Base-by-base conservation (phyloP, 2,797 vertebrate species). In the Microhierax caerulescens region DNA sequence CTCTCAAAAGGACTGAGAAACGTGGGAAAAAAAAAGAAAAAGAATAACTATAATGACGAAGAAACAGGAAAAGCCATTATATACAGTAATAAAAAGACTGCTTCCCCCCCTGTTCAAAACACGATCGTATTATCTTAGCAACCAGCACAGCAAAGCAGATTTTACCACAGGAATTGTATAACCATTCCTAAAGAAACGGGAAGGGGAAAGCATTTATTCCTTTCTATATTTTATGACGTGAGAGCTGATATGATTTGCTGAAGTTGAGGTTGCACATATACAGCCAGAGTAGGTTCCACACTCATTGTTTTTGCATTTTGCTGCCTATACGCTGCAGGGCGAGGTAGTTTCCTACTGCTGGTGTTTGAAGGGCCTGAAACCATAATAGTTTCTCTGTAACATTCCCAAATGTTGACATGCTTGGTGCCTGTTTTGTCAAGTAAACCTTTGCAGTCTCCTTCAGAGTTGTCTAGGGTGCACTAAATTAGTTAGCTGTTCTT, bases 41-140 rank as follows among this genome's bases (percentile, higher is more conserved):
- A 43, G 64, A 80, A 39, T 51, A 90, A 90, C 57, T 73, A 47
- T 75, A 92, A 90, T 50, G 87, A 68, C 1, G 6, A 63, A 94
- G 94, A 96, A 97, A 97, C 95, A 97, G 97, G 96, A 97, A 97
- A 97, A 96, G 79, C 92, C 93, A 94, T 97, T 96, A 87, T 94
- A 96, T 47, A 69, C 63, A 94, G 95, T 39, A 90, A 96, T 94
- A 96, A 95, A 96, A 95, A 90, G 90, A 47, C 91, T 51, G 85
- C 81, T 95, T 95, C 93, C 97, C 93, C 85, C 82, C 63, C 70
- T 14, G 50, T 56, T 93, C 95, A 74, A 96, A 96, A 96, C 95
- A 96, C 1, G 59, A 90, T 64, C 70, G 4, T 60, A 90, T 96
- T 93, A 96, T 97, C 97, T 97, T 90, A 96, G 96, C 95, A 95